A percentile compares a stretch with the other conserved stretches of the same genome.
Evolutionary conservation across 2,113 vertebrate species (phyloP).

Genomic region (Euleptes europaea): DNA sequence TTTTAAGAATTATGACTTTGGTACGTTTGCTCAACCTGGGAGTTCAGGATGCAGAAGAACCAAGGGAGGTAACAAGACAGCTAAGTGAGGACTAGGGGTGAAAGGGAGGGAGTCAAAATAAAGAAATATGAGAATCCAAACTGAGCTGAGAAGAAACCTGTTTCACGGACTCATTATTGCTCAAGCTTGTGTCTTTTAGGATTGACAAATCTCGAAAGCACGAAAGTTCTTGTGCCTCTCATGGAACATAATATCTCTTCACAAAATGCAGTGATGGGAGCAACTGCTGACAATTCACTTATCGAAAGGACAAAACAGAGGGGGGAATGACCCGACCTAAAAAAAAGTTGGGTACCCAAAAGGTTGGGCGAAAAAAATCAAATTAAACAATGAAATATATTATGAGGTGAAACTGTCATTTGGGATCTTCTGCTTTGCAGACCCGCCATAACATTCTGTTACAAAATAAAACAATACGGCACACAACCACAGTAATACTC

Average conservation of each 20-base stretch:
- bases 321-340: too few species aligned
- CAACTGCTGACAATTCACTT: neutral
- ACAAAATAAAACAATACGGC: too few species aligned
- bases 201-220: neutral
- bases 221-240: neutral
- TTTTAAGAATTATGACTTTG: neutral
- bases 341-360: too few species aligned
- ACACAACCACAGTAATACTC: too few species aligned
- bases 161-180: neutral
- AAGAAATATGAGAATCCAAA: neutral
- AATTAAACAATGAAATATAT: too few species aligned
- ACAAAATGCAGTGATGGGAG: neutral
- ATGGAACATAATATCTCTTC: neutral
- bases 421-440: too few species aligned
- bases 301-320: too few species aligned
- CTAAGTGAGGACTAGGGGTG: neutral
- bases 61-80: neutral
- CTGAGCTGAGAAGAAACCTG: neutral
- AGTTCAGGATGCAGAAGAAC: neutral
- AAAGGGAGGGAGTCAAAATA: neutral
- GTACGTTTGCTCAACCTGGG: neutral
- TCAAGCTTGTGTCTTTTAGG: neutral
- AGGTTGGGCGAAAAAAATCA: too few species aligned
- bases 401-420: too few species aligned
- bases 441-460: too few species aligned